phyloP scores from a whole-genome alignment of 2,113 vertebrate genomes.

The Dryoscopus gambensis region DNA sequence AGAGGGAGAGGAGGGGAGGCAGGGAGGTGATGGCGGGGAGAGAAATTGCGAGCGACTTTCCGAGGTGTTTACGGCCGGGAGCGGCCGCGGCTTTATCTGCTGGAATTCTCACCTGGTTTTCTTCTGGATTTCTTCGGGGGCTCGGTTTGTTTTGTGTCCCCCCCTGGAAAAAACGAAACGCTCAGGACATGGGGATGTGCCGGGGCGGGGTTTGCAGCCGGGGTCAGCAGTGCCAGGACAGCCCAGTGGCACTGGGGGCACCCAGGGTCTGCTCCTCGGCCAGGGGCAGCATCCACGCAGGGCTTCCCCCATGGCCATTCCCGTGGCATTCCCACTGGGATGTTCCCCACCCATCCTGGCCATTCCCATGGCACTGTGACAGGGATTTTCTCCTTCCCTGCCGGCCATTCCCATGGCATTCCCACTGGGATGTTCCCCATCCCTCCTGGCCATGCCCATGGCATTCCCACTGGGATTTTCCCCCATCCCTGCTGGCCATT shows the following conservation, averaged over 20 bases:
- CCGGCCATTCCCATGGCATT: background rate
- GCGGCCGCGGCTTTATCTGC: conserved; percentile 51
- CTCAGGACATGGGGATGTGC: rapidly evolving
- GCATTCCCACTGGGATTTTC: background rate
- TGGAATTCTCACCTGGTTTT: conserved; percentile 44
- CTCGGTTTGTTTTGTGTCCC: background rate
- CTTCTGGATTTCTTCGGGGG: background rate
- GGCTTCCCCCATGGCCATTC: background rate
- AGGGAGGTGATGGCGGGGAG: conserved; percentile 58
- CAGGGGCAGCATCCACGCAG: too few relatives aligned
- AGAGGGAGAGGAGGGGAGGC: conserved; percentile 40
- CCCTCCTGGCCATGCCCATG: background rate
- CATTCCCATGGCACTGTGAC: background rate
- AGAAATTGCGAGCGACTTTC: conserved; percentile 42
- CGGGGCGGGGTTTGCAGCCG: background rate
- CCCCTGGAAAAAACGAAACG: rapidly evolving
- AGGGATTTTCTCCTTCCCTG: rapidly evolving
- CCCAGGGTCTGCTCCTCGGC: too few relatives aligned
- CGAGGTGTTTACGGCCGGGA: conserved; percentile 71
- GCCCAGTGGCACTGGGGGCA: too few relatives aligned
- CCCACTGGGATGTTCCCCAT: background rate
- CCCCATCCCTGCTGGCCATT: background rate
- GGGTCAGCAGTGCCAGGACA: too few relatives aligned
- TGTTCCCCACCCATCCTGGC: background rate
- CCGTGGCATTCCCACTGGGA: background rate